Evolutionary conservation across 2,888 invertebrate genomes (phyloP), one percentile per base, ranked within the genome.

Genomic region (Thymelicus lineola): DNA sequence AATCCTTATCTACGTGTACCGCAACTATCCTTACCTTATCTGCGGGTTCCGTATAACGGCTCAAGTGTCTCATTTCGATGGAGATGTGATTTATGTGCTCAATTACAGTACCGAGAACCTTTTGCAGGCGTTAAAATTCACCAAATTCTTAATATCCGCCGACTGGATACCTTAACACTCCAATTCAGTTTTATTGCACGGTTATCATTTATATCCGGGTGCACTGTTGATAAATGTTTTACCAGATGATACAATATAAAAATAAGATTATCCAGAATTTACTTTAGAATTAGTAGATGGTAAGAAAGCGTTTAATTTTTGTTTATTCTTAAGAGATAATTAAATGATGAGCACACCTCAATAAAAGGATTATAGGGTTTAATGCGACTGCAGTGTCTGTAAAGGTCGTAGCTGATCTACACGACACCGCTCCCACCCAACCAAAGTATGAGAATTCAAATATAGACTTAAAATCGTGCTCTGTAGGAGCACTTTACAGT

Each of bases 51-150:
- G 53, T 60, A 28, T 35, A 57, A 55, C 53, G 36, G 48, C 68
- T 61, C 46, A 57, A 68, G 75, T 85, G 82, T 87, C 87, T 88
- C 83, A 87, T 89, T 90, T 86, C 86, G 84, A 86, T 84, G 84
- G 80, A 74, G 70, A 60, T 78, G 75, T 88, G 91, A 91, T 91
- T 91, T 91, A 91, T 89, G 84, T 79, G 76, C 83, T 86, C 90
- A 91, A 91, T 91, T 89, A 89, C 79, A 80, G 73, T 79, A 79
- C 69, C 58, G 72, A 71, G 70, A 67, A 71, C 72, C 69, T 74
- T 72, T 64, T 71, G 71, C 71, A 50, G 63, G 58, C 36, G 60
- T 55, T 58, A 73, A 71, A 72, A 73, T 63, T 63, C 60, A 57
- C 50, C 60, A 74, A 72, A 71, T 63, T 55, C 70, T 69, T 71